Percentiles rank a stretch among this genome's conserved stretches.
These are phyloP conservation scores for Falco columbarius DNA, from an alignment of 2,797 vertebrate genomes.

Conservation along the genomic window DNA sequence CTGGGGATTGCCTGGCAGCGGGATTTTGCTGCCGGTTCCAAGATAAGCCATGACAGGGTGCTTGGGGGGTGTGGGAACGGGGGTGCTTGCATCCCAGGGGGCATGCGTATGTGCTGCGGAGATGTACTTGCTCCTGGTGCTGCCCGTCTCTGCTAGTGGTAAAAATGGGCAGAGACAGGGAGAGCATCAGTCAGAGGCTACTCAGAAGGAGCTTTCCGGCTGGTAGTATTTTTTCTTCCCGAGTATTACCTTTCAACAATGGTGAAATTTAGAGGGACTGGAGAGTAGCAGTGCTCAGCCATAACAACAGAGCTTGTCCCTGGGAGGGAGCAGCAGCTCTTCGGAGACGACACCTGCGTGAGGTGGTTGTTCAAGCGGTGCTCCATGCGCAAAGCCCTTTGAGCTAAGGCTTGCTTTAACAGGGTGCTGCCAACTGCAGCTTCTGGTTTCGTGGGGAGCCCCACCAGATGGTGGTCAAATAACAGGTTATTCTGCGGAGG, in stretches of 20 bases:
- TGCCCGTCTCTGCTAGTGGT: background rate
- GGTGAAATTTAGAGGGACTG: background rate
- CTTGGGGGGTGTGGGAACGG: accelerated
- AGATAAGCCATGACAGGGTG: accelerated
- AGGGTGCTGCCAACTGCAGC: accelerated
- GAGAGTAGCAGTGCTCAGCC: accelerated
- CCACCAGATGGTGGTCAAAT: background rate
- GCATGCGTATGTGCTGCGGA: accelerated
- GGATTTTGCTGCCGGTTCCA: background rate
- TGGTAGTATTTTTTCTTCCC: background rate
- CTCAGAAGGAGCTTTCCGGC: background rate
- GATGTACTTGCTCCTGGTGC: accelerated
- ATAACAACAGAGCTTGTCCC: accelerated
- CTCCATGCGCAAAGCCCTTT: accelerated
- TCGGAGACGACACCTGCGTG: background rate
- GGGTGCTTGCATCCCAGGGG: background rate
- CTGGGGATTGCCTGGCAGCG: accelerated
- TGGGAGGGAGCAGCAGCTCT: background rate
- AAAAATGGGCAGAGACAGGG: background rate
- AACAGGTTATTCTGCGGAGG: background rate
- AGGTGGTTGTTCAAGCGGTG: background rate
- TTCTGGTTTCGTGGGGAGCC: background rate
- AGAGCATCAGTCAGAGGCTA: background rate
- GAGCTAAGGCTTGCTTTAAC: background rate
- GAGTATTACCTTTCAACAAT: background rate